Percentiles rank a stretch among this genome's conserved stretches.
Evolutionary conservation across 2,888 invertebrate genomes (phyloP).

Genomic region (Nezara viridula): DNA sequence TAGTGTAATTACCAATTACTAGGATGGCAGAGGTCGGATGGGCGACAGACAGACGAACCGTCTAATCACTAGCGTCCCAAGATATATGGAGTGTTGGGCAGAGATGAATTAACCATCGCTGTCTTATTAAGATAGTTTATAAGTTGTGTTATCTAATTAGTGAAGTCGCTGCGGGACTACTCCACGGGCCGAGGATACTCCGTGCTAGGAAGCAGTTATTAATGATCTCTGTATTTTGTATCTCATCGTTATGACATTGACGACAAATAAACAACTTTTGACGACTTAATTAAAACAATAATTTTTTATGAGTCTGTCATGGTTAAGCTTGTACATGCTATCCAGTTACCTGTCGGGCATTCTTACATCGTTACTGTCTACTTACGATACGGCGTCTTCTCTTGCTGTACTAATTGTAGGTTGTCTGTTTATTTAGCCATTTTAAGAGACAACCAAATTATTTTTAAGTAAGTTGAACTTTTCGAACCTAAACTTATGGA

Average conservation of each 20-base stretch:
- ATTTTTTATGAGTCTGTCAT: constrained; percentile 42
- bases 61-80: constrained; percentile 39
- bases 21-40: constrained; percentile 38
- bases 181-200: background rate
- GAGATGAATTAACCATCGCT: constrained; percentile 49
- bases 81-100: constrained; percentile 54
- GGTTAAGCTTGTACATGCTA: constrained; percentile 18
- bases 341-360: constrained; percentile 26
- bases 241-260: constrained; percentile 45
- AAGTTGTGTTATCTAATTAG: constrained; percentile 63
- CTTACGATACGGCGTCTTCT: background rate
- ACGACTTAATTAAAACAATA: constrained; percentile 58
- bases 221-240: constrained; percentile 29
- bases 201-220: constrained; percentile 34
- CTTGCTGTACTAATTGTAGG: background rate
- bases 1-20: constrained; percentile 59
- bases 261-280: constrained; percentile 44
- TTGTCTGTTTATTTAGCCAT: background rate
- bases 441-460: background rate
- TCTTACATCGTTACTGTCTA: constrained; percentile 24
- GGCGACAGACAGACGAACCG: constrained; percentile 10
- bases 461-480: too few species aligned
- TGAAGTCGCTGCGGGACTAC: constrained; percentile 42
- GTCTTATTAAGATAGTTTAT: constrained; percentile 63
- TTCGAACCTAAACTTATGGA: too few species aligned